Conservation (phyloP, 1,140 invertebrate genomes). For the Sesamia nonagrioides region DNA sequence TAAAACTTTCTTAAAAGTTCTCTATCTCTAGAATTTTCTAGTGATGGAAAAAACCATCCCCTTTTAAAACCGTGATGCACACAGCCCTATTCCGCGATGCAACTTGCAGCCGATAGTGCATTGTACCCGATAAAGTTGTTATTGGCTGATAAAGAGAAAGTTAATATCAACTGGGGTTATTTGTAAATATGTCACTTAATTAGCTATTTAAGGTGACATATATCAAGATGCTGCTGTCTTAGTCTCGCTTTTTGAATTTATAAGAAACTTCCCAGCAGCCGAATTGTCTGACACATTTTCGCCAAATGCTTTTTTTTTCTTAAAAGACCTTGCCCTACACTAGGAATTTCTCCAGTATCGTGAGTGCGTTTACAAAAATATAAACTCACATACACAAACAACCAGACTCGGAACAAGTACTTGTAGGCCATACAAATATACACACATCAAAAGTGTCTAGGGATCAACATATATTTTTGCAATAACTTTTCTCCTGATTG, state of each 20-base stretch:
- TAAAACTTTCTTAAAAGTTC: too few relatives aligned
- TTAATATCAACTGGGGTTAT: slow-evolving; percentile 63
- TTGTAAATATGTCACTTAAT: slow-evolving; percentile 73
- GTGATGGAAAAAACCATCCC: not conserved
- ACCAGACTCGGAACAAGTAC: too few relatives aligned
- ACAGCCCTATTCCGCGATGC: slow-evolving; percentile 50
- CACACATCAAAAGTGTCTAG: too few relatives aligned
- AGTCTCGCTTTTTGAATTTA: not conserved
- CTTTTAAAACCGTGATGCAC: not conserved
- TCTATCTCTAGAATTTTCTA: not conserved
- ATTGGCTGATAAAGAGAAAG: slow-evolving; percentile 74
- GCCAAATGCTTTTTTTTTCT: too few relatives aligned
- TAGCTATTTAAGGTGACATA: slow-evolving; percentile 58
- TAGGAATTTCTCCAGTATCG: too few relatives aligned
- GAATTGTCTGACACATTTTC: not conserved
- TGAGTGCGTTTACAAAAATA: too few relatives aligned
- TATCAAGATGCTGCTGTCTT: slow-evolving; percentile 37
- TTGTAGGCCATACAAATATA: too few relatives aligned
- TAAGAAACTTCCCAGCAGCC: too few relatives aligned
- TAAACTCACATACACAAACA: too few relatives aligned
- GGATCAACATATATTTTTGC: too few relatives aligned
- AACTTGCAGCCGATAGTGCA: slow-evolving; percentile 69
- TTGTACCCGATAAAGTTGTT: slow-evolving; percentile 78
- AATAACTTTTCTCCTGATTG: too few relatives aligned
- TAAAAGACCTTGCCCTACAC: too few relatives aligned